A percentile compares a stretch with the other conserved stretches of the same genome.
These are phyloP conservation scores for Exocentrus adspersus DNA, from an alignment of 2,888 invertebrate species.

Conservation along the genomic window DNA sequence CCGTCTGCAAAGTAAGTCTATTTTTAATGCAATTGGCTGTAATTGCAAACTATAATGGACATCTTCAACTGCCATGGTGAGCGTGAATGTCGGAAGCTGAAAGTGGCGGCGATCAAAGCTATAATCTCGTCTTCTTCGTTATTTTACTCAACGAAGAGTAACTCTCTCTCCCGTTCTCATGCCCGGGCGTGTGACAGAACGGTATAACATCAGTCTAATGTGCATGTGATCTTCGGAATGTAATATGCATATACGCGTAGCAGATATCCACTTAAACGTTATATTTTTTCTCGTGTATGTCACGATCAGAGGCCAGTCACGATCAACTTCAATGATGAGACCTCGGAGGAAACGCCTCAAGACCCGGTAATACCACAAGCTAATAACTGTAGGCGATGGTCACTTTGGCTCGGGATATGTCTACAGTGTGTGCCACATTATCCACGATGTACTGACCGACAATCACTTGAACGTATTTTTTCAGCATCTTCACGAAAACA, in stretches of 20 bases:
- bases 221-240: constrained; percentile 44
- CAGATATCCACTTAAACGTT: constrained; percentile 58
- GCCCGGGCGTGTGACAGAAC: constrained; percentile 33
- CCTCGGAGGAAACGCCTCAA: constrained; percentile 55
- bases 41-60: constrained; percentile 56
- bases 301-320: constrained; percentile 61
- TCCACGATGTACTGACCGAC: neutral
- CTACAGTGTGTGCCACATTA: neutral
- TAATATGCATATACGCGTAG: constrained; percentile 57
- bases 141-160: constrained; percentile 45
- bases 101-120: constrained; percentile 56
- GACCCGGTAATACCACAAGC: constrained; percentile 57
- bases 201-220: constrained; percentile 37
- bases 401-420: constrained; percentile 45
- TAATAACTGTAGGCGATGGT: constrained; percentile 56
- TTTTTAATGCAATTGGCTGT: constrained; percentile 52
- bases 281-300: constrained; percentile 56
- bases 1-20: constrained; percentile 47
- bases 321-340: constrained; percentile 56
- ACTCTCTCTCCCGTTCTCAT: constrained; percentile 33
- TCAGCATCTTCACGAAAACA: neutral
- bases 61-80: constrained; percentile 55
- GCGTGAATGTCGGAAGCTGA: constrained; percentile 59
- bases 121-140: constrained; percentile 45
- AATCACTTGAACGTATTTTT: no score